Conservation (phyloP, 2,113 vertebrate genomes). For the Scomber scombrus region DNA sequence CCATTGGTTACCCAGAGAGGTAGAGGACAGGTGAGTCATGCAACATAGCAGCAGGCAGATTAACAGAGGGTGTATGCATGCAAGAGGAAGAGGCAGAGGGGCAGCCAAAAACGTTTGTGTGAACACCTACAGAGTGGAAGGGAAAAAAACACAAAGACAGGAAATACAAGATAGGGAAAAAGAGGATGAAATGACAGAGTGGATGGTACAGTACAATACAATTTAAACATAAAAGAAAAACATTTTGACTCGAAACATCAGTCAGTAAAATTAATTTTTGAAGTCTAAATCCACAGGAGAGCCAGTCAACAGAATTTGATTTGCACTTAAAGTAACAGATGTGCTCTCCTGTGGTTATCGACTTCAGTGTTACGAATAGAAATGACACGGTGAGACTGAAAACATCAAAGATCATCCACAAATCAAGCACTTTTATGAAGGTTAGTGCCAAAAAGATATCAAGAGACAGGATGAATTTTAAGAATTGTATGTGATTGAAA, state of each 20-base stretch:
- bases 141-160: slow-evolving; percentile 58
- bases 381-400: slow-evolving; percentile 61
- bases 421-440: slow-evolving; percentile 7
- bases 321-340: neutral
- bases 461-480: neutral
- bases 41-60: slow-evolving; percentile 26
- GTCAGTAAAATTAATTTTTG: neutral
- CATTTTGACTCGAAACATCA: slow-evolving; percentile 26
- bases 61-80: slow-evolving; percentile 78
- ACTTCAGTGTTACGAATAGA: slow-evolving; percentile 18
- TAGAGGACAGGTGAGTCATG: slow-evolving; percentile 42
- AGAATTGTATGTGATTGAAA: neutral
- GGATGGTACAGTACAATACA: slow-evolving; percentile 27
- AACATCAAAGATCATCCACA: slow-evolving; percentile 44
- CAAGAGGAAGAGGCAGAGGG: slow-evolving; percentile 83
- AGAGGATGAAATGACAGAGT: slow-evolving; percentile 64
- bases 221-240: slow-evolving; percentile 32
- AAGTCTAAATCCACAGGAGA: slow-evolving; percentile 61
- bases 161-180: slow-evolving; percentile 54
- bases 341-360: slow-evolving; percentile 34
- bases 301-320: neutral
- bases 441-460: neutral
- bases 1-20: neutral
- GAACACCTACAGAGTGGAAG: slow-evolving; percentile 82
- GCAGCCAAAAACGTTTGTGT: slow-evolving; percentile 83